Evolutionary conservation across 1,140 invertebrate species (phyloP), one percentile per base, ranked within the genome.

Genomic region (Bombus waltoni): DNA sequence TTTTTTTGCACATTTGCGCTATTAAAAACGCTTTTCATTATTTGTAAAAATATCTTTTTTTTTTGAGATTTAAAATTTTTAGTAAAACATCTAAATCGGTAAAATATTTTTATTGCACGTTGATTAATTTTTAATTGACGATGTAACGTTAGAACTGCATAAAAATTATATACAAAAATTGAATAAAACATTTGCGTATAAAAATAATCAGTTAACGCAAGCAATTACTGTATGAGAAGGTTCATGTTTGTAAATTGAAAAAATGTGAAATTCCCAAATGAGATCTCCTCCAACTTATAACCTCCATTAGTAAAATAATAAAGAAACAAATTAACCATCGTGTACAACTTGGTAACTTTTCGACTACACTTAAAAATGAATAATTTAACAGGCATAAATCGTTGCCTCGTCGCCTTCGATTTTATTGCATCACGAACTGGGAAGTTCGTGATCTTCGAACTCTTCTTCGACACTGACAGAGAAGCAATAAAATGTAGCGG

Each of bases 401-500:
- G 18, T 77, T 65, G 5, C 25, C 22, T 44, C 25, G 28, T 70
- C 15, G 22, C 44, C 15, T 38, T 71, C 11, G 13, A 40, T 22
- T 53, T 76, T 59, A 59, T 59, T 76, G 35, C 25, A 22, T 9
- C 6, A 8, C 3, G 18, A 76, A 85, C 62, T 88, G n/a, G n/a
- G n/a, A n/a, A 35, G 59, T 76, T 87, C 53, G n/a, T 32, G 85
- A 78, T 82, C 72, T 38, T 57, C 15, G 47, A 70, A 57, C 40
- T 53, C 6, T n/a, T 32, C 18, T 81, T 89, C 18, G 2, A 32
- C n/a, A 87, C 74, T 65, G 77, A 65, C 62, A 65, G 57, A 18
- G 40, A 9, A 10, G 66, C 35, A 72, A 79, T 87, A 82, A 90
- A 85, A 85, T 65, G 25, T 59, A 57, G 65, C 70, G 22, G 77